These are phyloP conservation scores for Eupithecia insigniata DNA, from an alignment of 2,888 invertebrate species.

Conservation along the genomic window DNA sequence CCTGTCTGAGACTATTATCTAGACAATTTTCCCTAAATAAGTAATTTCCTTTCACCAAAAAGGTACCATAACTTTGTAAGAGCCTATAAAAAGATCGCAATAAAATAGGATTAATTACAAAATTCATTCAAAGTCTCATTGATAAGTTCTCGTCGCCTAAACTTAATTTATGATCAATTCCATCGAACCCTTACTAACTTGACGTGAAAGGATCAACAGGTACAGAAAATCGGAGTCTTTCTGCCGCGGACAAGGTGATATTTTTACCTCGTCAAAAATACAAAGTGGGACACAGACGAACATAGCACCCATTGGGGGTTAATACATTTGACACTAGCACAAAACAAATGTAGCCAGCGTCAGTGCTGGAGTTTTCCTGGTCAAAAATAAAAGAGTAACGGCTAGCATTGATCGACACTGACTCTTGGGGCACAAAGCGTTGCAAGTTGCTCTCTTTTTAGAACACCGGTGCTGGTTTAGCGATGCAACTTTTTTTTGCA, in stretches of 20 bases:
- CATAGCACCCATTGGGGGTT: conserved; percentile 44
- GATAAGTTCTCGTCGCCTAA: conserved; percentile 37
- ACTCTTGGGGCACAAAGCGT: conserved; percentile 33
- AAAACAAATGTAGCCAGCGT: conserved; percentile 54
- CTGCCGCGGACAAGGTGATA: conserved; percentile 13
- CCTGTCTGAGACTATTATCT: background rate
- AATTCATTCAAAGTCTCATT: conserved; percentile 39
- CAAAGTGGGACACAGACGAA: conserved; percentile 28
- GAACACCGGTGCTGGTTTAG: background rate
- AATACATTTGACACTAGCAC: conserved; percentile 61
- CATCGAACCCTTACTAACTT: conserved; percentile 31
- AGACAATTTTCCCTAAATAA: conserved; percentile 4
- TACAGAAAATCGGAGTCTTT: conserved; percentile 30
- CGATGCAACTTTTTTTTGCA: background rate
- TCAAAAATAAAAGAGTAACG: conserved; percentile 37
- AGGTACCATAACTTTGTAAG: conserved; percentile 19
- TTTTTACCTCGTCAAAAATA: conserved; percentile 28
- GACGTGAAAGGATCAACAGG: conserved; percentile 42
- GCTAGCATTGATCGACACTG: conserved; percentile 36
- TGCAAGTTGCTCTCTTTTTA: conserved; percentile 1
- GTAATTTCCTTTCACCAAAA: conserved; percentile 8
- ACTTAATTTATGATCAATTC: conserved; percentile 43
- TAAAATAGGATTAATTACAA: conserved; percentile 40
- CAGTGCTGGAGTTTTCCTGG: conserved; percentile 37
- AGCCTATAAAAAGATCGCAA: conserved; percentile 25